phyloP scores from a whole-genome alignment of 2,888 invertebrate genomes.

The Serrognathus titanus region DNA sequence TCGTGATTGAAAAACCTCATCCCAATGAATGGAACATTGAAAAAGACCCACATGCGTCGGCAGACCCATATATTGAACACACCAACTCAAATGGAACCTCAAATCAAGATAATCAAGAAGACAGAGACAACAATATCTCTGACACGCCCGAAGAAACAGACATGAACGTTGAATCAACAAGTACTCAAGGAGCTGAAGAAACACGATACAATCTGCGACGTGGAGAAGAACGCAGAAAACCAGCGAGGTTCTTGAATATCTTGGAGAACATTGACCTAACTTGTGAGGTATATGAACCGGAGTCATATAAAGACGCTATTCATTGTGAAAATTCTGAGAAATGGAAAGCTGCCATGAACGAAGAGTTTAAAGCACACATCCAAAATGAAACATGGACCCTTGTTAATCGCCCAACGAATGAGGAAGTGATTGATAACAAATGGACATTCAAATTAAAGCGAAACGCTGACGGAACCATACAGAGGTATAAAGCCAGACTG shows the following conservation, averaged over 20 bases:
- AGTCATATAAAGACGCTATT: slow-evolving; percentile 3
- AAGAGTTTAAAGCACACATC: too few species aligned
- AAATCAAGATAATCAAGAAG: too few species aligned
- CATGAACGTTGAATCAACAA: too few species aligned
- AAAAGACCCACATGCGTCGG: not conserved
- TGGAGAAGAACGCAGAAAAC: not conserved
- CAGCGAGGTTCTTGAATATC: not conserved
- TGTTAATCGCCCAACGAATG: too few species aligned
- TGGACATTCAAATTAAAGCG: slow-evolving; percentile 8
- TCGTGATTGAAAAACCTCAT: slow-evolving; percentile 7
- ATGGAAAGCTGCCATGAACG: too few species aligned
- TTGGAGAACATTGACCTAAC: not conserved
- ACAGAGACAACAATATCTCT: slow-evolving; percentile 22
- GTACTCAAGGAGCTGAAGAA: too few species aligned
- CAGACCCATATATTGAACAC: not conserved
- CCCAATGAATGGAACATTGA: not conserved
- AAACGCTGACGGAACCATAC: slow-evolving; percentile 4
- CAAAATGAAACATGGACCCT: too few species aligned
- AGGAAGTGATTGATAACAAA: too few species aligned
- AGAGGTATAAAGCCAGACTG: slow-evolving; percentile 24
- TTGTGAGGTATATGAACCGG: slow-evolving; percentile 1
- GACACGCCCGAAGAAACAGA: slow-evolving; percentile 21
- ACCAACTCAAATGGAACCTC: not conserved
- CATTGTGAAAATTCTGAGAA: too few species aligned
- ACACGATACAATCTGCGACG: not conserved